phyloP scores from a whole-genome alignment of 2,797 vertebrate genomes.

The Phrynocephalus forsythii region DNA sequence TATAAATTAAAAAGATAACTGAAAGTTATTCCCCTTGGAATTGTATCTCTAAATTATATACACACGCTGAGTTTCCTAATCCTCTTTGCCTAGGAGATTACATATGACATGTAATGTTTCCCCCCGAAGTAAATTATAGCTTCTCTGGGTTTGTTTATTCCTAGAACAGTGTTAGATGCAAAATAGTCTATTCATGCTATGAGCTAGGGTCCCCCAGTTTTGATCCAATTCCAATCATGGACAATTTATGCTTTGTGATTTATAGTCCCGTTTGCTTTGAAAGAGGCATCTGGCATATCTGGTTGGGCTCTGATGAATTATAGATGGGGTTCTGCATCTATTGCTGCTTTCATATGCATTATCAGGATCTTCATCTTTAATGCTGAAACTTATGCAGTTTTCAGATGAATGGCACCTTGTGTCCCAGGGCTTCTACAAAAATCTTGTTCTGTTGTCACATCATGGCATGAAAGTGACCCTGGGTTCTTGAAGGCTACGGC shows the following conservation, averaged over 20 bases:
- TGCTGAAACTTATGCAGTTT: neutral
- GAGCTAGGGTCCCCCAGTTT: neutral
- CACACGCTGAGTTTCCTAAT: constrained; percentile 27
- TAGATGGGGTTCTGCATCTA: neutral
- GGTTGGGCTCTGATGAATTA: neutral
- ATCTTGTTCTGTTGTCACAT: too few relatives aligned
- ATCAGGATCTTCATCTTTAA: neutral
- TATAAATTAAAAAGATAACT: constrained; percentile 47
- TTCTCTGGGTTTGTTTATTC: constrained; percentile 30
- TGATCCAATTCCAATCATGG: neutral
- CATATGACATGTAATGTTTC: constrained; percentile 26
- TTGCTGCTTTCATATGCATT: neutral
- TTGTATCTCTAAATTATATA: constrained; percentile 45
- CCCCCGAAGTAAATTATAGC: constrained; percentile 19
- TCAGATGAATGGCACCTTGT: neutral
- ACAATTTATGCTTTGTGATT: neutral
- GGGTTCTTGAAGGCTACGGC: too few relatives aligned
- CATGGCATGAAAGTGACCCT: too few relatives aligned
- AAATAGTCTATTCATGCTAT: neutral
- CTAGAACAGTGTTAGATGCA: constrained; percentile 9
- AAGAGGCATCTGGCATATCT: neutral
- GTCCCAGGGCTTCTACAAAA: neutral
- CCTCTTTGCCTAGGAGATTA: constrained; percentile 36
- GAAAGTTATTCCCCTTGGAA: constrained; percentile 34
- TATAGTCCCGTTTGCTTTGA: neutral